phyloP scores from a whole-genome alignment of 92 coral and sea anemone species.

The Montipora capitata region DNA sequence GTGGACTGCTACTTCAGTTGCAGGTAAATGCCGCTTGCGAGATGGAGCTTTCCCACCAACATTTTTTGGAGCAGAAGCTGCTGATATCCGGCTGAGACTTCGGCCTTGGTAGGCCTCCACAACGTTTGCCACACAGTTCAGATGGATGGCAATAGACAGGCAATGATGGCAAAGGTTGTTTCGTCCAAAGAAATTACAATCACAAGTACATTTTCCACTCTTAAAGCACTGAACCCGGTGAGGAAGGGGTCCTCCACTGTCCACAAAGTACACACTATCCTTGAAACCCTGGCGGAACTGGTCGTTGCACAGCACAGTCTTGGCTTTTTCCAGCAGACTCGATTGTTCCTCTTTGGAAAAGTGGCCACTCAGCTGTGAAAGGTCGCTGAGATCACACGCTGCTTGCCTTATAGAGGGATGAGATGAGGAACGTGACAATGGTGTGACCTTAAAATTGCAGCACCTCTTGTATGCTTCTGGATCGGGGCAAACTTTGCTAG shows the following conservation, averaged over 20 bases:
- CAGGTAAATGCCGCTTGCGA: slow-evolving; percentile 16
- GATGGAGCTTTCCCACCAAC: slow-evolving; percentile 25
- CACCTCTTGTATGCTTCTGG: slow-evolving; percentile 33
- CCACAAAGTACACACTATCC: slow-evolving; percentile 61
- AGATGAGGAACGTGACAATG: slow-evolving; percentile 1
- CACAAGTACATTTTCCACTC: slow-evolving; percentile 59
- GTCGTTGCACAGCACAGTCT: slow-evolving; percentile 12
- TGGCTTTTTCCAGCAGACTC: slow-evolving; percentile 40
- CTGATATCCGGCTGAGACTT: no score
- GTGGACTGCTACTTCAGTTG: neutral
- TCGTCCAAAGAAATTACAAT: slow-evolving; percentile 41
- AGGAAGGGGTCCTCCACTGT: slow-evolving; percentile 63
- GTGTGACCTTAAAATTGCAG: slow-evolving; percentile 9
- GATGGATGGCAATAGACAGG: slow-evolving; percentile 61
- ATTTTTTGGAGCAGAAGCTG: slow-evolving; percentile 55
- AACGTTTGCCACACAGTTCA: slow-evolving; percentile 32
- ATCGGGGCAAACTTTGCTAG: slow-evolving; percentile 52
- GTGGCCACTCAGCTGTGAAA: slow-evolving; percentile 1
- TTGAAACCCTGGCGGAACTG: slow-evolving; percentile 53
- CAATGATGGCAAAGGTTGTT: slow-evolving; percentile 61
- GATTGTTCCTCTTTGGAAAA: slow-evolving; percentile 41
- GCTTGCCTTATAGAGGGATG: neutral
- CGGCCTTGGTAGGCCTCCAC: slow-evolving; percentile 20
- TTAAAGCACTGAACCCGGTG: slow-evolving; percentile 50
- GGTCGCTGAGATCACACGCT: slow-evolving; percentile 39